phyloP scores from a whole-genome alignment of 2,113 vertebrate genomes.

The Thamnophis sirtalis region DNA sequence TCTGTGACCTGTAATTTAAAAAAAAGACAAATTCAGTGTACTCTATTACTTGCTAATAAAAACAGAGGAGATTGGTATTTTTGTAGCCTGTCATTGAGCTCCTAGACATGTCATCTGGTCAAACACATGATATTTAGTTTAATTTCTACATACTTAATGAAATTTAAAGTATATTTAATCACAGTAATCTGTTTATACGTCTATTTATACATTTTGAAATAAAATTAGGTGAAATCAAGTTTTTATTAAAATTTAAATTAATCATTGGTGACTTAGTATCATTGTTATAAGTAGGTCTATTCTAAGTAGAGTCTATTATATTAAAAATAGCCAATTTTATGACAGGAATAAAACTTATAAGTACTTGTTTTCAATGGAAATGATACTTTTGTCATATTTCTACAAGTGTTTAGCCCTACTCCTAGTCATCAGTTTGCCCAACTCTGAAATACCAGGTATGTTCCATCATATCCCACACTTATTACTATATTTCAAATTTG shows the following conservation, averaged over 20 bases:
- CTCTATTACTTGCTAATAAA: background rate
- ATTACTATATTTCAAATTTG: background rate
- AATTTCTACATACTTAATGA: background rate
- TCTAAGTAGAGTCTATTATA: background rate
- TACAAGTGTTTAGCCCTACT: background rate
- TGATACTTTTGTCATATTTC: background rate
- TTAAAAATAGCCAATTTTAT: background rate
- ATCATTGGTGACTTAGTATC: background rate
- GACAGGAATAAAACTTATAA: background rate
- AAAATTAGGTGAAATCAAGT: background rate
- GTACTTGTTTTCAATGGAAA: background rate
- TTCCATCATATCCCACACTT: background rate
- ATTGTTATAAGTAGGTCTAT: background rate
- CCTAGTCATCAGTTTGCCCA: background rate
- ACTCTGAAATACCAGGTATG: background rate
- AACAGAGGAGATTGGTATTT: background rate
- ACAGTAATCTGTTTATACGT: background rate
- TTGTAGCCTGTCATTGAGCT: background rate
- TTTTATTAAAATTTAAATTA: background rate
- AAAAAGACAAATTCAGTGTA: background rate
- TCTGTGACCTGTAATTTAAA: background rate
- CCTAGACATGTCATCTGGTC: background rate
- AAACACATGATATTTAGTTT: background rate
- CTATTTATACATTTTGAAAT: background rate
- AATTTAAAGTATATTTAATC: background rate